Conservation (phyloP, 2,113 vertebrate species). For the Ursus arctos region DNA sequence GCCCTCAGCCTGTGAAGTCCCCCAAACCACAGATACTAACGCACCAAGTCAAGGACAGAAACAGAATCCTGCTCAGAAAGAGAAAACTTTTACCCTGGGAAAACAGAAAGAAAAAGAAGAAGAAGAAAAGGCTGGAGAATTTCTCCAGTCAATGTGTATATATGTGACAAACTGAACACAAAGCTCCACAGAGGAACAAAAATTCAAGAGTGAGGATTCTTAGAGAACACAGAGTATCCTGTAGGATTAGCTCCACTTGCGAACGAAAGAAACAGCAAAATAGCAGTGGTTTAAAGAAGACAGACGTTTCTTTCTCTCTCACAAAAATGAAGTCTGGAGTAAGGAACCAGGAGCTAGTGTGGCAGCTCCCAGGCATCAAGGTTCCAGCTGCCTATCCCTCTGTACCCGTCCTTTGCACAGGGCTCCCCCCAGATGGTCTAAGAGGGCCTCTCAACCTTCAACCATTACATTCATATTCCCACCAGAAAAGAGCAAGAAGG, state of each 20-base stretch:
- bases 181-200: not conserved
- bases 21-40: not conserved
- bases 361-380: not conserved
- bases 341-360: not conserved
- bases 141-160: not conserved
- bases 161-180: not conserved
- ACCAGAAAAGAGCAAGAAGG: not conserved
- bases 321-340: not conserved
- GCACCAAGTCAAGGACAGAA: not conserved
- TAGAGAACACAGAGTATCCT: not conserved
- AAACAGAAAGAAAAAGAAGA: not conserved
- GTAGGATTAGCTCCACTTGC: not conserved
- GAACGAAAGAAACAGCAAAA: conserved; percentile 11
- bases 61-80: not conserved
- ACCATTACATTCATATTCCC: not conserved
- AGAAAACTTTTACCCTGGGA: not conserved
- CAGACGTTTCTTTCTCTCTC: not conserved
- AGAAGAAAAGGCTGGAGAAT: not conserved
- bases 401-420: not conserved
- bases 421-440: too few species aligned
- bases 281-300: not conserved
- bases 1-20: not conserved
- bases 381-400: not conserved
- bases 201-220: not conserved
- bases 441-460: not conserved